phyloP scores from a whole-genome alignment of 2,797 vertebrate genomes.

The Tachyglossus aculeatus region DNA sequence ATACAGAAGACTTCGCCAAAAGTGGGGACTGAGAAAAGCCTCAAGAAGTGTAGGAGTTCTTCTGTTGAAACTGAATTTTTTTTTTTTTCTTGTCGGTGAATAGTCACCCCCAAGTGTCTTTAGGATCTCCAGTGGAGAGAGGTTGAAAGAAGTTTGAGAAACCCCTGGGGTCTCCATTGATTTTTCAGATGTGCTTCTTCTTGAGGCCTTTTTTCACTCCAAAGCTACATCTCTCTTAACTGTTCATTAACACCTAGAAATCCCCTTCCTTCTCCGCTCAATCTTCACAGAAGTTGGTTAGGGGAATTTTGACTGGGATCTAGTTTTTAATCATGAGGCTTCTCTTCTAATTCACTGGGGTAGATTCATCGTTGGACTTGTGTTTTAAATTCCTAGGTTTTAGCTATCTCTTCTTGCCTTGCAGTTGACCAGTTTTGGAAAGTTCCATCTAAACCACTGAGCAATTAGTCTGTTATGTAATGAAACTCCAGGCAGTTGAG shows the following conservation, averaged over 20 bases:
- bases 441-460: neutral
- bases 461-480: neutral
- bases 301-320: too few species aligned
- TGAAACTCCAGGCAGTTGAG: constrained; percentile 2
- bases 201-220: constrained; percentile 24
- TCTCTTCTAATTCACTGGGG: too few species aligned
- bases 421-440: neutral
- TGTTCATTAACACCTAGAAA: constrained; percentile 26
- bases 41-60: constrained; percentile 23
- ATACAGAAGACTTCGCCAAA: neutral
- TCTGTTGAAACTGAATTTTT: constrained; percentile 2
- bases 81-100: constrained; percentile 3
- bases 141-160: constrained; percentile 31
- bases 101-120: constrained; percentile 21
- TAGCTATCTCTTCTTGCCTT: neutral
- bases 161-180: constrained; percentile 15
- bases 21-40: neutral
- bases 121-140: neutral
- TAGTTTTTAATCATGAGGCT: too few species aligned
- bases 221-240: constrained; percentile 3
- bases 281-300: neutral
- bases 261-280: neutral
- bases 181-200: constrained; percentile 54
- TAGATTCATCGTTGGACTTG: neutral
- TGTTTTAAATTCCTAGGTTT: neutral